Conservation (phyloP, 2,888 invertebrate species). For the Leistus spinibarbis region DNA sequence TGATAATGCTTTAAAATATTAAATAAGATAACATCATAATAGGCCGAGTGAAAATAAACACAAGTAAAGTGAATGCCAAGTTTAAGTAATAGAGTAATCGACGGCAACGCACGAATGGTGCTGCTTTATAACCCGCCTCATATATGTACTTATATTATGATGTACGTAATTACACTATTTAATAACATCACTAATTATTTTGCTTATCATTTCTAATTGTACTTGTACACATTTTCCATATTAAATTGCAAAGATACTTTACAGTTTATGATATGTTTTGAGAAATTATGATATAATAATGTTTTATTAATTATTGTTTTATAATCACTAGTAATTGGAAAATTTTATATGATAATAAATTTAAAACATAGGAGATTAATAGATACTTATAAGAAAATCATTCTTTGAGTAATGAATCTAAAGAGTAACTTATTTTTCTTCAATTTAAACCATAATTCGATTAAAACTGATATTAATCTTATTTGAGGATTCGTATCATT, state of each 20-base stretch:
- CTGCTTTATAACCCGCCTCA: neutral
- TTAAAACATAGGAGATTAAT: too few relatives aligned
- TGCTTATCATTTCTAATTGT: conserved; percentile 21
- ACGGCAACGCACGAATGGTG: neutral
- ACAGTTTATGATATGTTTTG: neutral
- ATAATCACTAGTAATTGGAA: too few relatives aligned
- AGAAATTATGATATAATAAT: too few relatives aligned
- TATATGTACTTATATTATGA: neutral
- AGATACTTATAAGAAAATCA: too few relatives aligned
- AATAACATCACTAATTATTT: conserved; percentile 25
- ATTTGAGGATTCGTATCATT: too few relatives aligned
- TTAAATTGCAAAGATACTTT: neutral
- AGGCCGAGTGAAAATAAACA: conserved; percentile 4
- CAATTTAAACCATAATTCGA: too few relatives aligned
- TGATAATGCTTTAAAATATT: conserved; percentile 24
- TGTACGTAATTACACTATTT: conserved; percentile 25
- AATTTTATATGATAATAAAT: too few relatives aligned
- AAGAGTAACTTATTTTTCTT: too few relatives aligned
- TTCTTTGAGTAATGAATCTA: too few relatives aligned
- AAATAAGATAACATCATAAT: conserved; percentile 32
- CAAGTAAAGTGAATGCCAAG: neutral
- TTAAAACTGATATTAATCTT: too few relatives aligned
- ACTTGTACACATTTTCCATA: neutral
- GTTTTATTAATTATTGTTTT: too few relatives aligned
- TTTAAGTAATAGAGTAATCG: conserved; percentile 31